A percentile compares a stretch with the other conserved stretches of the same genome.
These are phyloP conservation scores for Oxycera nigricornis DNA, from an alignment of 2,888 invertebrate species.

Conservation along the genomic window DNA sequence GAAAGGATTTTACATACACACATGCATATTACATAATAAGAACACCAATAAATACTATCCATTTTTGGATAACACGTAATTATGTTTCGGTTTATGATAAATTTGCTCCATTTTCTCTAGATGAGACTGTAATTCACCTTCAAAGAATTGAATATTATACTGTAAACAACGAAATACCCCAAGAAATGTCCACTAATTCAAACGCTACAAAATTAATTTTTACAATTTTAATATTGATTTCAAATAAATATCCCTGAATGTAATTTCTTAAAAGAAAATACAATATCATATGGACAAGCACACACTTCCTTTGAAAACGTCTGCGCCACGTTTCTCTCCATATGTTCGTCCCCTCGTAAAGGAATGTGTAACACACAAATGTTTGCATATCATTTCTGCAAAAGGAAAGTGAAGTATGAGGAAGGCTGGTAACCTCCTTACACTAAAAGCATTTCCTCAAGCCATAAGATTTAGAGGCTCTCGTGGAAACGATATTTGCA, in stretches of 20 bases:
- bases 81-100: no score
- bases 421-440: slow-evolving; percentile 18
- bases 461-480: neutral
- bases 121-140: no score
- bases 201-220: no score
- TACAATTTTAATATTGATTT: no score
- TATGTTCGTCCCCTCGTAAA: neutral
- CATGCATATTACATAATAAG: no score
- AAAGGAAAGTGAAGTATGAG: neutral
- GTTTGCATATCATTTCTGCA: slow-evolving; percentile 27
- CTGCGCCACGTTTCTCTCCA: neutral
- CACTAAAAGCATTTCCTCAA: slow-evolving; percentile 26
- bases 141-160: no score
- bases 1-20: no score
- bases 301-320: neutral
- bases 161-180: no score
- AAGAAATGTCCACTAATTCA: no score
- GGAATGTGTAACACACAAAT: neutral
- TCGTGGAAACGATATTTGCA: slow-evolving; percentile 2
- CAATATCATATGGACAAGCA: neutral
- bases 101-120: no score
- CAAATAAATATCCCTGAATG: neutral
- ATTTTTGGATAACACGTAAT: no score
- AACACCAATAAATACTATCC: no score
- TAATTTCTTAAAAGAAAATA: neutral